A percentile compares a stretch with the other conserved stretches of the same genome.
These are phyloP conservation scores for Oxytorus armatus DNA, from an alignment of 2,888 invertebrate genomes.

Conservation along the genomic window DNA sequence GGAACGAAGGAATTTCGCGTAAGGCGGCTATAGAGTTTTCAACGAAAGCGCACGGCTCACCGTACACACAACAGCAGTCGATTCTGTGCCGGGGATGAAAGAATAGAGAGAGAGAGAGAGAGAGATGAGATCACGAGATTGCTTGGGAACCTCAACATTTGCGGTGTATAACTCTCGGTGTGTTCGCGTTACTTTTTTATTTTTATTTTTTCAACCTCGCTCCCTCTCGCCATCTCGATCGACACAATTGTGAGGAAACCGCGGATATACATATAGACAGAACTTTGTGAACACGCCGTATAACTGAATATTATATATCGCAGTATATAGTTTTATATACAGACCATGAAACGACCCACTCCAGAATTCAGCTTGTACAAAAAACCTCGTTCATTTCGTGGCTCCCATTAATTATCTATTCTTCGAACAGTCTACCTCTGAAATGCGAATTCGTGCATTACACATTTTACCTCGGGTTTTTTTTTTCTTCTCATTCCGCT, in stretches of 20 bases:
- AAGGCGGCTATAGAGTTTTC: conserved; percentile 15
- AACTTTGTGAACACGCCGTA: neutral
- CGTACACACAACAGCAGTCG: neutral
- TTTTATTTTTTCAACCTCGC: conserved; percentile 7
- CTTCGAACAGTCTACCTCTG: conserved; percentile 26
- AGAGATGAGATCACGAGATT: too few relatives aligned
- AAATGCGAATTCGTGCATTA: conserved; percentile 73
- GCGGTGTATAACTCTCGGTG: neutral
- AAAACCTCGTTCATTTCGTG: conserved; percentile 11
- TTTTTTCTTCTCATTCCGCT: neutral
- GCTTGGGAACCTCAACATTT: conserved; percentile 21
- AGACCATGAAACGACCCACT: neutral
- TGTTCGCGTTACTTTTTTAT: conserved; percentile 12
- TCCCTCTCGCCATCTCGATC: neutral
- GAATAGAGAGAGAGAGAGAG: too few relatives aligned
- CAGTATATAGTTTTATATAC: neutral
- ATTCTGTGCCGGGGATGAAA: conserved; percentile 7
- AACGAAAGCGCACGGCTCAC: conserved; percentile 24
- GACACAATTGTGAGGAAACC: conserved; percentile 40
- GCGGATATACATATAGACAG: neutral
- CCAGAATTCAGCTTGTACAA: conserved; percentile 3
- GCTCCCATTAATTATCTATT: conserved; percentile 51
- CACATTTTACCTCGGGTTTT: conserved; percentile 23
- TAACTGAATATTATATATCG: neutral
- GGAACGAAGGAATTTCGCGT: conserved; percentile 21